Percentiles rank a stretch among this genome's conserved stretches.
These are phyloP conservation scores for Orchesella flavescens DNA, from an alignment of 2,888 invertebrate species.

Conservation along the genomic window DNA sequence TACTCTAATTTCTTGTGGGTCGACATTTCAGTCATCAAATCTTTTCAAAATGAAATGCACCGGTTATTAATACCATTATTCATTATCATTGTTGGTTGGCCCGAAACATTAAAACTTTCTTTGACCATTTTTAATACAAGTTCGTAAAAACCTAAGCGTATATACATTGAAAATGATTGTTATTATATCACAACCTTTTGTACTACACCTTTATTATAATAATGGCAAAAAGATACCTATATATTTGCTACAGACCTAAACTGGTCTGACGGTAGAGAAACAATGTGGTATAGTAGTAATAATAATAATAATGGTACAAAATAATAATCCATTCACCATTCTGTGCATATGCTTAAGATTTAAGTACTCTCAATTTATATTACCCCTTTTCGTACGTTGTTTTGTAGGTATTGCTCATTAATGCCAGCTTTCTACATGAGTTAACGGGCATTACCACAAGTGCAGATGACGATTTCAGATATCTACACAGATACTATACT, in stretches of 20 bases:
- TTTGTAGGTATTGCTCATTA: constrained; percentile 27
- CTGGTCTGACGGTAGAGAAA: too few species aligned
- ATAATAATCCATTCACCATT: constrained; percentile 58
- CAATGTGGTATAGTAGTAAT: background rate
- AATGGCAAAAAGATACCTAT: too few species aligned
- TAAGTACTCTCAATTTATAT: constrained; percentile 53
- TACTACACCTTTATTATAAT: too few species aligned
- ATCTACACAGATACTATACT: background rate
- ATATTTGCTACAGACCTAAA: too few species aligned
- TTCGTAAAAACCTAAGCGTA: too few species aligned
- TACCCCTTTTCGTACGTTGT: constrained; percentile 19
- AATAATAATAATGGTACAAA: constrained; percentile 43
- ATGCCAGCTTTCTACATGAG: constrained; percentile 27
- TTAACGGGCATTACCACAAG: background rate
- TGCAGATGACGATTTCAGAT: background rate
- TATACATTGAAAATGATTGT: too few species aligned
- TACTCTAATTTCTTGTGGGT: constrained; percentile 27
- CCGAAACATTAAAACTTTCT: constrained; percentile 60
- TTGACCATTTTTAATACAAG: background rate
- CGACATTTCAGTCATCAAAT: constrained; percentile 58
- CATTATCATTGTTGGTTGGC: constrained; percentile 48
- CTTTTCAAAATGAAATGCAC: constrained; percentile 55
- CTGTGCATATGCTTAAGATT: constrained; percentile 58
- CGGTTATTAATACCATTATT: constrained; percentile 40
- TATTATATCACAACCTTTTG: too few species aligned